These are phyloP conservation scores for Pediacus dermestoides DNA, from an alignment of 2,888 invertebrate species.

Conservation along the genomic window DNA sequence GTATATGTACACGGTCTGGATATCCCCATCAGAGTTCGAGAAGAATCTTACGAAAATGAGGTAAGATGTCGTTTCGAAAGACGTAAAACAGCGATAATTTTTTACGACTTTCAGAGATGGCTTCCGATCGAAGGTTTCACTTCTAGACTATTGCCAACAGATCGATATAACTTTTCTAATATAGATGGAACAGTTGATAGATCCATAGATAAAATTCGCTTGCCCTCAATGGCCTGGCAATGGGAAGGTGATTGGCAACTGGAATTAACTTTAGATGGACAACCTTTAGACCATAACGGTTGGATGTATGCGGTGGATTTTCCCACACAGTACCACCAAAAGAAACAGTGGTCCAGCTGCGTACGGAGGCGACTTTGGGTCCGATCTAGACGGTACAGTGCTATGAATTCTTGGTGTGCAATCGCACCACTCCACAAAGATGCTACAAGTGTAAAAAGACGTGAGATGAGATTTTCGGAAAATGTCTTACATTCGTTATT, in stretches of 20 bases:
- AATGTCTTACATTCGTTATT: constrained; percentile 27
- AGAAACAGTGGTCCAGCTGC: constrained; percentile 86
- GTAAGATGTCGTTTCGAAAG: constrained; percentile 50
- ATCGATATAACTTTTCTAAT: constrained; percentile 81
- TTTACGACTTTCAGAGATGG: too few species aligned
- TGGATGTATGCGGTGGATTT: constrained; percentile 95
- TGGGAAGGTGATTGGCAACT: constrained; percentile 95
- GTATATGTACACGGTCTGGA: constrained; percentile 86
- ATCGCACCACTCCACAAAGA: constrained; percentile 86
- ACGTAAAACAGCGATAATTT: too few species aligned
- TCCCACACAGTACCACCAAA: constrained; percentile 74
- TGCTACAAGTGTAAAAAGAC: constrained; percentile 63
- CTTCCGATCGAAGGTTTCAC: constrained; percentile 86
- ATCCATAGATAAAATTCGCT: constrained; percentile 73
- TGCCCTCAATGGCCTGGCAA: constrained; percentile 94
- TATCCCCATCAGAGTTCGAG: constrained; percentile 84
- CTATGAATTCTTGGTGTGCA: constrained; percentile 90
- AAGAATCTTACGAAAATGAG: constrained; percentile 91
- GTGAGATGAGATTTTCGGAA: constrained; percentile 5
- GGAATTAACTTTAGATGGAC: constrained; percentile 66
- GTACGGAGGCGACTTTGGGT: constrained; percentile 88
- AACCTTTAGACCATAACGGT: constrained; percentile 84
- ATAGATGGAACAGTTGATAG: constrained; percentile 77
- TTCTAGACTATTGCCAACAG: constrained; percentile 78
- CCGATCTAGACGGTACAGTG: constrained; percentile 80